These are phyloP conservation scores for Alethe diademata DNA, from an alignment of 2,113 vertebrate genomes.

Conservation along the genomic window DNA sequence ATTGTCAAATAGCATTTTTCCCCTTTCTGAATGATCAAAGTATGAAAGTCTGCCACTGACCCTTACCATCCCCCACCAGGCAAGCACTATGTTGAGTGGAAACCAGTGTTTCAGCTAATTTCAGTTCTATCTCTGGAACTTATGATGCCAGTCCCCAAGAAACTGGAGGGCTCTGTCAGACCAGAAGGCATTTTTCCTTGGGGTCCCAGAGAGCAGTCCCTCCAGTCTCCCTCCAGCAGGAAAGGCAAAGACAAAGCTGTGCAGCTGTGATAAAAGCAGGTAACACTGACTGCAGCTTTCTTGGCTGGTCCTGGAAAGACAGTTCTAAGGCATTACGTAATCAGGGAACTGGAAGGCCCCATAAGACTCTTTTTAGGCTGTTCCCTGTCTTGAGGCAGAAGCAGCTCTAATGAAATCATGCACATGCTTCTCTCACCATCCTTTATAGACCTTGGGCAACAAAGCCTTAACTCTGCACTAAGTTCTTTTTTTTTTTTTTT, in stretches of 20 bases:
- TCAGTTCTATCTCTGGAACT: background rate
- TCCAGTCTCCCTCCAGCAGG: background rate
- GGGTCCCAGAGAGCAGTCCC: background rate
- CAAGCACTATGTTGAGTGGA: background rate
- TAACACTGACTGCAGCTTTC: background rate
- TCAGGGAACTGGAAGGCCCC: background rate
- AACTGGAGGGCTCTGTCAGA: background rate
- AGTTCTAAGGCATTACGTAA: background rate
- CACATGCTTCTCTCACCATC: accelerated
- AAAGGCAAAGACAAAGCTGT: background rate
- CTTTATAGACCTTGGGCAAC: background rate
- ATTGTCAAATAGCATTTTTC: background rate
- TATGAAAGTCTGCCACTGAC: background rate
- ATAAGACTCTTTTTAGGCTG: background rate
- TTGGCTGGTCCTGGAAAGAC: background rate
- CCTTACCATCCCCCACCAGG: background rate
- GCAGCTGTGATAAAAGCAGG: background rate
- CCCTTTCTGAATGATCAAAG: background rate
- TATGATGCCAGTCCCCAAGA: background rate
- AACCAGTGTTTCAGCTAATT: background rate
- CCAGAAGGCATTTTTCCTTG: accelerated
- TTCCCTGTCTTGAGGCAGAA: background rate
- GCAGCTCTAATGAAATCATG: background rate
- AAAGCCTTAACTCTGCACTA: background rate
- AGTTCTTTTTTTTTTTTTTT: background rate